These are phyloP conservation scores for Meiosimyza decipiens DNA, from an alignment of 2,888 invertebrate species.

Conservation along the genomic window DNA sequence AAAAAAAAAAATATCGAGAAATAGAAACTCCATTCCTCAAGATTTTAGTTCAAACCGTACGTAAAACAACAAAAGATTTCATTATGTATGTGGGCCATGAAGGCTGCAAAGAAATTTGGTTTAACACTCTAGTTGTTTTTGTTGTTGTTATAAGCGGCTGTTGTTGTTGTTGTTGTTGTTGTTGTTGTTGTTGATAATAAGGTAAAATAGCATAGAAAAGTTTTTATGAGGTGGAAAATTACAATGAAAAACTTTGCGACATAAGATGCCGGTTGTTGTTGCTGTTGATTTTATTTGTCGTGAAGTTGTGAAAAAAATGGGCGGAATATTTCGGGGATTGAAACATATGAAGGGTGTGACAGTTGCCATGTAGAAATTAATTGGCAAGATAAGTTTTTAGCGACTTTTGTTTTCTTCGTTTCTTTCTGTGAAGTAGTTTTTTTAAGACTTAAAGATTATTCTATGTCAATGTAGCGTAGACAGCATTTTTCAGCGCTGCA, in stretches of 20 bases:
- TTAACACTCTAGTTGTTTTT: not conserved
- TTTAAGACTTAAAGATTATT: too few relatives aligned
- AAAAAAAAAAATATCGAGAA: not conserved
- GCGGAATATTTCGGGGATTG: not conserved
- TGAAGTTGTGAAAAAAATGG: too few relatives aligned
- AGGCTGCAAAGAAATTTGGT: not conserved
- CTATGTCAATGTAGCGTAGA: too few relatives aligned
- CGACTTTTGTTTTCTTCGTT: too few relatives aligned
- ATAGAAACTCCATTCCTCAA: too few relatives aligned
- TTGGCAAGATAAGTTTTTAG: too few relatives aligned
- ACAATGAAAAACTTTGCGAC: constrained; percentile 21
- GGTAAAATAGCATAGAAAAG: constrained; percentile 1
- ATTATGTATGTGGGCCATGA: not conserved
- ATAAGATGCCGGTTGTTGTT: not conserved
- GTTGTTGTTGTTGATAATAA: constrained; percentile 6
- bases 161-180: not conserved
- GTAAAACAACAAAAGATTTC: constrained; percentile 10
- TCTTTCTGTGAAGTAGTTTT: too few relatives aligned
- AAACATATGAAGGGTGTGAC: too few relatives aligned
- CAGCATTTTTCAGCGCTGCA: too few relatives aligned
- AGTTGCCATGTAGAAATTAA: too few relatives aligned
- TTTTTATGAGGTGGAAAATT: constrained; percentile 24
- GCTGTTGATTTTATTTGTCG: not conserved
- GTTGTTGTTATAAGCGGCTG: constrained; percentile 11
- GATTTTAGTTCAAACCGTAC: not conserved